Percentiles rank a stretch among this genome's conserved stretches.
These are phyloP conservation scores for Lytechinus variegatus DNA, from an alignment of 35 echinoderm and acorn worm genomes.

Conservation along the genomic window DNA sequence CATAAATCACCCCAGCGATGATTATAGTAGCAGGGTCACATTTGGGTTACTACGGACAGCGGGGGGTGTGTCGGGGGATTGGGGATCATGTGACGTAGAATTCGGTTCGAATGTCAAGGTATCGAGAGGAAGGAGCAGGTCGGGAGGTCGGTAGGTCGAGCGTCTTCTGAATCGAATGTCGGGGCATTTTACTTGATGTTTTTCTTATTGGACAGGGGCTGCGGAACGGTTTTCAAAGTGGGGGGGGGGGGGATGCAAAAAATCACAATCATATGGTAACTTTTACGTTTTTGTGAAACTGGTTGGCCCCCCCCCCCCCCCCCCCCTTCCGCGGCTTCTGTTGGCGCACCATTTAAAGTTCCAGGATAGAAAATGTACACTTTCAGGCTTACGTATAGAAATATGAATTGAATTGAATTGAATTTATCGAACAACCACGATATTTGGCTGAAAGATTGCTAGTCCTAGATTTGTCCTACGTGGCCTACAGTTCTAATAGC, in stretches of 20 bases:
- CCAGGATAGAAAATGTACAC: too few species aligned
- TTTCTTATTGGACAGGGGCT: background rate
- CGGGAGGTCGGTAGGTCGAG: background rate
- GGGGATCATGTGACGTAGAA: background rate
- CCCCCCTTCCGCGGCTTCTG: background rate
- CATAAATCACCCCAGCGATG: background rate
- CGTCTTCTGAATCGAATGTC: background rate
- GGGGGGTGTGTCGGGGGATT: background rate
- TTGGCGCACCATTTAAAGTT: too few species aligned
- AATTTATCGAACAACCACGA: too few species aligned
- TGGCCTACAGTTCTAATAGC: too few species aligned
- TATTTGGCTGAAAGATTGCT: too few species aligned
- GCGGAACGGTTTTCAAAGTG: background rate
- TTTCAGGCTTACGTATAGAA: too few species aligned
- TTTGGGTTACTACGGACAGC: background rate
- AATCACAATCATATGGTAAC: background rate
- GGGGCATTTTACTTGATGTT: background rate
- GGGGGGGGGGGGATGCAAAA: too few species aligned
- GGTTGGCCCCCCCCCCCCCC: background rate
- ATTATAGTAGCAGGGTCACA: background rate
- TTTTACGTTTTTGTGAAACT: too few species aligned
- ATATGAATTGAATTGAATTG: too few species aligned
- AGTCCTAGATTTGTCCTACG: too few species aligned
- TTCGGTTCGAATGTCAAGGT: background rate
- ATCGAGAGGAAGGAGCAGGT: background rate